phyloP scores from a whole-genome alignment of 2,888 invertebrate genomes.

The Caenorhabditis uteleia region DNA sequence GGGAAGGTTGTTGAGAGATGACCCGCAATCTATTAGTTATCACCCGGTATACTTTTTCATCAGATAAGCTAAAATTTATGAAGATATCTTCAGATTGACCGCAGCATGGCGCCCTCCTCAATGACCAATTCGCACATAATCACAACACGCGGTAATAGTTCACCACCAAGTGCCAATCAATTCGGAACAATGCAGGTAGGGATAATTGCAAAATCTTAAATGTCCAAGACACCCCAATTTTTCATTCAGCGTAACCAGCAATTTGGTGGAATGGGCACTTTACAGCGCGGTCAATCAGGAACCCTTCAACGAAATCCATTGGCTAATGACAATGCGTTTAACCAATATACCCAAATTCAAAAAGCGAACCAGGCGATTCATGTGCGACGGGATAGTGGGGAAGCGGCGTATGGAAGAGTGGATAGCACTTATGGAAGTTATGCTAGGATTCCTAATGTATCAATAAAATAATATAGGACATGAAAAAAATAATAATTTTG shows the following conservation, averaged over 20 bases:
- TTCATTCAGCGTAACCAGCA: constrained; percentile 32
- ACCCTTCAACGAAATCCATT: constrained; percentile 36
- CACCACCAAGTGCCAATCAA: constrained; percentile 40
- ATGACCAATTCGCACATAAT: constrained; percentile 29
- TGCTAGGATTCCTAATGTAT: constrained; percentile 45
- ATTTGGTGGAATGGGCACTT: constrained; percentile 35
- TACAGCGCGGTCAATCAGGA: constrained; percentile 33
- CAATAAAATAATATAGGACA: constrained; percentile 2
- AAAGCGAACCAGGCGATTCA: constrained; percentile 34
- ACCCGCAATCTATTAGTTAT: constrained; percentile 39
- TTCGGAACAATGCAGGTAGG: constrained; percentile 32
- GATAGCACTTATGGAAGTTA: constrained; percentile 51
- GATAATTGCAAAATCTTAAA: neutral
- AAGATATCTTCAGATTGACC: constrained; percentile 17
- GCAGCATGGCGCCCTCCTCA: constrained; percentile 16
- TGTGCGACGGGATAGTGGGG: constrained; percentile 39
- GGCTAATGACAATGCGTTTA: constrained; percentile 36
- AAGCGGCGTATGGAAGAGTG: constrained; percentile 37
- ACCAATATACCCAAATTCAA: constrained; percentile 54
- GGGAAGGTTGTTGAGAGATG: constrained; percentile 45
- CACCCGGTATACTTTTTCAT: constrained; percentile 27
- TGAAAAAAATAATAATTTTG: constrained; percentile 4
- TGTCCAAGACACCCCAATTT: too few species aligned
- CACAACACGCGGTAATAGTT: constrained; percentile 45
- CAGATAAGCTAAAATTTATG: neutral